These are phyloP conservation scores for Agelastica alni DNA, from an alignment of 2,888 invertebrate genomes.

Conservation along the genomic window DNA sequence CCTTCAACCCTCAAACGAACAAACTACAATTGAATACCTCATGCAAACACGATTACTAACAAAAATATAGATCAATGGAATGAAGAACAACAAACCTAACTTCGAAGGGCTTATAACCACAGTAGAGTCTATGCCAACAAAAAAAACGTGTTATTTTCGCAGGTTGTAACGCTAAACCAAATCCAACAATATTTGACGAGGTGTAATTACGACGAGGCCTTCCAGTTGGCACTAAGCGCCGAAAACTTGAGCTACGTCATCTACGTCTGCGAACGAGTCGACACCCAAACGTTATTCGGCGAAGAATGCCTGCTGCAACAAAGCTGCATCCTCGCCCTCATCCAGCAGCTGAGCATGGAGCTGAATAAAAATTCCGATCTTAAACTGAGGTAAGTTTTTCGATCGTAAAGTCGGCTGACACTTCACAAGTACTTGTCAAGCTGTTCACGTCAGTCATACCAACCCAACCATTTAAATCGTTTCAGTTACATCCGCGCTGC, in stretches of 20 bases:
- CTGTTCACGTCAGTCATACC: too few species aligned
- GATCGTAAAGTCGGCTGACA: too few species aligned
- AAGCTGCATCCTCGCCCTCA: constrained; percentile 87
- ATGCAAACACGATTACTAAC: too few species aligned
- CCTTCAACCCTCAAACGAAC: too few species aligned
- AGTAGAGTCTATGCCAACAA: too few species aligned
- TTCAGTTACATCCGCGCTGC: constrained; percentile 86
- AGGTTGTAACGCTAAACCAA: constrained; percentile 68
- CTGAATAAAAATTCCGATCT: constrained; percentile 81
- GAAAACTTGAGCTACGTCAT: constrained; percentile 87
- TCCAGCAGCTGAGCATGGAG: constrained; percentile 93
- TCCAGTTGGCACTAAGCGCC: constrained; percentile 86
- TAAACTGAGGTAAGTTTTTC: constrained; percentile 75
- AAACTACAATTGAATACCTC: too few species aligned
- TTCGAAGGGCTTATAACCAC: too few species aligned
- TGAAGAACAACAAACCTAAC: too few species aligned
- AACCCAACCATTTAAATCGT: constrained; percentile 25
- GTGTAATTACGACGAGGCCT: constrained; percentile 84
- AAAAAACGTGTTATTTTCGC: too few species aligned
- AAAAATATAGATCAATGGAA: too few species aligned
- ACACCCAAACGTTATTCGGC: constrained; percentile 77
- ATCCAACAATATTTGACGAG: constrained; percentile 69
- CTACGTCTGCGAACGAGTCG: constrained; percentile 83
- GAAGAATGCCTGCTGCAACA: constrained; percentile 77
- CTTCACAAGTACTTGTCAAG: too few species aligned